Evolutionary conservation across 1,140 invertebrate genomes (phyloP), one percentile per base, ranked within the genome.

Genomic region (Drosophila navojoa): DNA sequence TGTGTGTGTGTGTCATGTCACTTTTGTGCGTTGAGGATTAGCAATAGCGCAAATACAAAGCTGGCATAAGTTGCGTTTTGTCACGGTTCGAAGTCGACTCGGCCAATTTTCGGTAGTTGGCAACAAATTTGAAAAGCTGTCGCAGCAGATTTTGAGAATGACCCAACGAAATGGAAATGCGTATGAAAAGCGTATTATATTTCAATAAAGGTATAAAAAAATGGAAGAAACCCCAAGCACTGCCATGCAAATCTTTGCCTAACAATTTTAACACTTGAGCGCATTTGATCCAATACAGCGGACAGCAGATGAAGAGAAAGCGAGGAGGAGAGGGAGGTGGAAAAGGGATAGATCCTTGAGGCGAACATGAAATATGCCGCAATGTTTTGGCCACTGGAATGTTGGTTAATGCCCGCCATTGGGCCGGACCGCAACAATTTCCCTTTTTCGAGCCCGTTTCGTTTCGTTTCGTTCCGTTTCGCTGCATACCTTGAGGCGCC

Each of bases 201-300:
- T 82, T 81, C 81, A 85, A 86, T 85, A 85, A 86, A 77, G 81
- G 81, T 86, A 85, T 64, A 10, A 7, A 40, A 71, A 71, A 77
- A n/a, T n/a, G n/a, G 0, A 22, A 22, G 19, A 22, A 22, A 22
- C 67, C 66, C 77, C 55, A 60, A n/a, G 44, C 32, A 40, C 27
- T 77, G 75, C 60, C 84, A 87, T 87, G 82, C 82, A 87, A 87
- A 86, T 81, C 82, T 72, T 69, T 64, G 68, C 64, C 75, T 71
- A 86, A 42, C 71, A 86, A 87, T 79, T 81, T 87, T 87, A 82
- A 87, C 82, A 87, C 82, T 87, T 77, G 82, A 87, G 55, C 76
- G 82, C 59, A n/a, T 79, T 68, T 81, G 58, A 89, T 68, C 79
- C 76, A 69, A 58, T 42, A 16, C 29, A 35, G 49, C 29, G 40